Percentiles rank a stretch among this genome's conserved stretches.
Conservation (phyloP, 2,888 invertebrate genomes). For the Diaphora mendica region DNA sequence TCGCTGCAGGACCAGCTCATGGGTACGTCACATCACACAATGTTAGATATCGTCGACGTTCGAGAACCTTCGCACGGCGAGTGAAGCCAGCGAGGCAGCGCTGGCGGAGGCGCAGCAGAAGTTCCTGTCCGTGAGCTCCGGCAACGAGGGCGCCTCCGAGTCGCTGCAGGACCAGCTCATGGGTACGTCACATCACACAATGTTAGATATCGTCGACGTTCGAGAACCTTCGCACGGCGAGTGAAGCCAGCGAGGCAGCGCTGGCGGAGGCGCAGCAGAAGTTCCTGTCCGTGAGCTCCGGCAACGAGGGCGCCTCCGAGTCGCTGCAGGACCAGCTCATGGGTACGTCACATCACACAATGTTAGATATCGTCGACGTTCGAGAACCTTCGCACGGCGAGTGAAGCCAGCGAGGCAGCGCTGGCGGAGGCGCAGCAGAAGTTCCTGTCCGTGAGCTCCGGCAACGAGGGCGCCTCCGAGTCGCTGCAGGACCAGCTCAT, state of each 20-base stretch:
- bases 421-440: constrained; percentile 91
- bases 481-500: constrained; percentile 96
- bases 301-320: constrained; percentile 92
- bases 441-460: constrained; percentile 94
- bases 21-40: constrained; percentile 74
- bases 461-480: constrained; percentile 92
- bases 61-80: constrained; percentile 89
- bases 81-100: constrained; percentile 88
- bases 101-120: constrained; percentile 91
- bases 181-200: constrained; percentile 74
- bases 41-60: constrained; percentile 87
- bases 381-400: constrained; percentile 89
- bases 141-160: constrained; percentile 92
- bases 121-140: constrained; percentile 94
- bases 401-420: constrained; percentile 88
- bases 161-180: constrained; percentile 96
- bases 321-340: constrained; percentile 96
- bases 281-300: constrained; percentile 94
- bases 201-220: constrained; percentile 87
- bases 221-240: constrained; percentile 89
- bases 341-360: constrained; percentile 74
- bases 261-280: constrained; percentile 91
- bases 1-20: constrained; percentile 96
- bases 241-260: constrained; percentile 88
- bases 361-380: constrained; percentile 87